Base-by-base conservation (phyloP, 2,797 vertebrate genomes). In the Enteromius argenteus region DNA sequence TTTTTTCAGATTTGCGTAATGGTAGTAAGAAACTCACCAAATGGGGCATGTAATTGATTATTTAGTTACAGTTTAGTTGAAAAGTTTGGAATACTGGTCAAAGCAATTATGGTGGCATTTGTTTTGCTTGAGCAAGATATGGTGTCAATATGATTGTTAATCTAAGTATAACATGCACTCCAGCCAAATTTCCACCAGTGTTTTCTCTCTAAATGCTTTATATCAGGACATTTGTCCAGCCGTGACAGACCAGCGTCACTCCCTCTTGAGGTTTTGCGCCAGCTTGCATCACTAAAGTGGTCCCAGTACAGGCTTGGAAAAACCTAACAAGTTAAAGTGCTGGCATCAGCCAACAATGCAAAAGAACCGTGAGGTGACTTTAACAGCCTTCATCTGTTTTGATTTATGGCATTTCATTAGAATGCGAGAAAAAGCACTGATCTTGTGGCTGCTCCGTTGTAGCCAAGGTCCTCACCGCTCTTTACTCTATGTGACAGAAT, bases 361-460 rank as follows among this genome's bases (percentile, higher is more conserved):
- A 51, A 49, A 73, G 35, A 72, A 78, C 68, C 81, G 27, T 82
- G 53, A 81, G 15, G 6, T 74, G 27, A 78, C 21, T 79, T 84
- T 75, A 62, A 64, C 75, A 37, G n/a, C 44, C 68, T 42, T 83
- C 80, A 27, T 60, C 82, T 78, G 66, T 44, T 71, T 14, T 87
- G 82, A 86, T 86, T 87, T 87, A 81, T 79, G 35, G 58, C 53
- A 51, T 44, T 89, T 80, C 71, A 74, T 85, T 78, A 88, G 58
- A 83, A 85, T 86, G 84, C 85, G 77, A 64, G 67, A 80, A 72
- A 77, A 82, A 53, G 73, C 67, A 23, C 8, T 17, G 27, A 74
- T 82, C 51, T 75, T 72, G 23, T 19, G 42, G 49, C 73, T 23
- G 58, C 7, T 73, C 27, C 27, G 11, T 37, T 73, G 39, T 49